Base-by-base conservation (phyloP, 1,140 invertebrate species). In the Drosophila pectinifera region DNA sequence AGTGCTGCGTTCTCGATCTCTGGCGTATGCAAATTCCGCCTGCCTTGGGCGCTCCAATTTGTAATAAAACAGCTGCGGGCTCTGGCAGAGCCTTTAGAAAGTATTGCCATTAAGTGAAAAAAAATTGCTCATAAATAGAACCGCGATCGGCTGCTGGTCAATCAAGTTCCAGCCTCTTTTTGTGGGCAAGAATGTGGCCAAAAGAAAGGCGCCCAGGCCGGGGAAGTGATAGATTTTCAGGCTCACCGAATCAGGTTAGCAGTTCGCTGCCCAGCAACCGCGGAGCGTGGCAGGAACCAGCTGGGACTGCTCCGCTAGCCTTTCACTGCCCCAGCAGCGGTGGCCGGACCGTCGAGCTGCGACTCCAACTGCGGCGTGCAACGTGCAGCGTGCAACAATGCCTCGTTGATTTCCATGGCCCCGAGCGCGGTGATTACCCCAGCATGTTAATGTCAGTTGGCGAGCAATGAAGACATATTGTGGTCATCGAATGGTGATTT, bases 181-280 rank as follows among this genome's bases (percentile, higher is more conserved):
- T 39, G 38, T 68, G 22, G 59, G 61, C 63, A 56, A 64, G 72
- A 73, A 58, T 77, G 79, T 78, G 45, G 74, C 69, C 41, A 83
- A 83, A 83, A 78, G 80, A 78, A 78, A 83, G 80, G 75, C 57
- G 55, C 69, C 75, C 79, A 82, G 11, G 57, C 34, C 24, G 34
- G 31, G 59, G 59, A 61, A 62, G 73, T 82, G 80, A 82, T 82
- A 82, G 80, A 82, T 82, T 82, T 77, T 54, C 63, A 49, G 77
- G 43, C 80, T 74, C 69, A 78, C 61, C 73, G 74, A 82, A 82
- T 82, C 80, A 82, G 80, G 80, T 82, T 82, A 82, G 68, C 74
- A 78, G 65, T 58, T 77, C 65, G 42, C 70, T 54, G 79, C 56
- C 54, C 80, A 34, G 48, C 5, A 46, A 82, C 73, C 36, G 10